A percentile compares a stretch with the other conserved stretches of the same genome.
Evolutionary conservation across 2,113 vertebrate genomes (phyloP).

Genomic region (Dipodomys spectabilis): DNA sequence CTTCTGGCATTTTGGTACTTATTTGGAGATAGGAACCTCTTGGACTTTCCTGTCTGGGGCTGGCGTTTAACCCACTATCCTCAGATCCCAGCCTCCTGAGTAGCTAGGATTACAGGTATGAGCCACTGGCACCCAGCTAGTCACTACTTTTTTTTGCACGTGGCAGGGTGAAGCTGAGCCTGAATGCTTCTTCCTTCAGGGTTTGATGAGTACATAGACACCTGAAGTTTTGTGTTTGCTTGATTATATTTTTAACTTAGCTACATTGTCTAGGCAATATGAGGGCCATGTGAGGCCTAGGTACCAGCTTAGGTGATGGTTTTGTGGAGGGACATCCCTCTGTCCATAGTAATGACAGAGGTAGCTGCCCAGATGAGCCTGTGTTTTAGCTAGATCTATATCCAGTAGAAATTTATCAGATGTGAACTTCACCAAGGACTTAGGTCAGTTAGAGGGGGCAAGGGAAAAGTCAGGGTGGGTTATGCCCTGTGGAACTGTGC

Average conservation of each 20-base stretch:
- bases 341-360: background rate
- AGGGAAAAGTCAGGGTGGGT: accelerated
- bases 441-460: background rate
- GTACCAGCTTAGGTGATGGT: too few species aligned
- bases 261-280: accelerated
- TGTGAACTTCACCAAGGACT: background rate
- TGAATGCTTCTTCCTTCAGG: background rate
- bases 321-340: background rate
- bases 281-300: accelerated
- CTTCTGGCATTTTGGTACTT: too few species aligned
- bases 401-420: background rate
- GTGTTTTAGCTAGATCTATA: background rate
- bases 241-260: background rate
- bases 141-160: too few species aligned
- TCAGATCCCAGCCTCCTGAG: too few species aligned
- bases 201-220: background rate
- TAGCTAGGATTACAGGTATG: too few species aligned
- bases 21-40: too few species aligned
- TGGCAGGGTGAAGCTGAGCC: accelerated
- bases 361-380: background rate
- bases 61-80: too few species aligned
- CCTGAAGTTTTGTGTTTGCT: background rate
- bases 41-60: too few species aligned
- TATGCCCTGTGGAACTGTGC: too few species aligned
- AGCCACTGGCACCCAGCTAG: too few species aligned